Conservation (phyloP, 2,797 vertebrate genomes). For the Neosilurus mollespiculum region DNA sequence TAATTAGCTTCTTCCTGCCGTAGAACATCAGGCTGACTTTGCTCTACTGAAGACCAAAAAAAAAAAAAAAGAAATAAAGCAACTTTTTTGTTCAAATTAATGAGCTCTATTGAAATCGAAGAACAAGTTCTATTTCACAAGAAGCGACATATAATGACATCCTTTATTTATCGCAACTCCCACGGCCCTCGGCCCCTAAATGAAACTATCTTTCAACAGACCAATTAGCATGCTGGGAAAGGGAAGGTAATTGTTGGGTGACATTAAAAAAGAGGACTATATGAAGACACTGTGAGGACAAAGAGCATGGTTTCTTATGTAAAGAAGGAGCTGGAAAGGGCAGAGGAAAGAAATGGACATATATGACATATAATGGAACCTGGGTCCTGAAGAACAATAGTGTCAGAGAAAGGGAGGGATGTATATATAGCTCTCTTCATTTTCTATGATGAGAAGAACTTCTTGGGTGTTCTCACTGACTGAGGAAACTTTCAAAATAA, state of each 20-base stretch:
- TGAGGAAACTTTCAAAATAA: not conserved
- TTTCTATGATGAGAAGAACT: conserved; percentile 22
- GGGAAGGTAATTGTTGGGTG: conserved; percentile 19
- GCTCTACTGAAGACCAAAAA: conserved; percentile 23
- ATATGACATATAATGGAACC: conserved; percentile 24
- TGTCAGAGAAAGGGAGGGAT: conserved; percentile 17
- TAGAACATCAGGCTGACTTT: conserved; percentile 32
- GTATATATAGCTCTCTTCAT: conserved; percentile 18
- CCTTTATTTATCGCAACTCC: conserved; percentile 50
- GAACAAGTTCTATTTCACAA: conserved; percentile 39
- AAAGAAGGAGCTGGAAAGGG: conserved; percentile 29
- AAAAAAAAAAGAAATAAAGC: conserved; percentile 24
- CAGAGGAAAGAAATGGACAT: conserved; percentile 1
- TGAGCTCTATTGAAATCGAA: conserved; percentile 44
- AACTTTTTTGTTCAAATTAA: conserved; percentile 45
- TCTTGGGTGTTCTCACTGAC: conserved; percentile 13
- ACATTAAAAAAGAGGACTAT: conserved; percentile 22
- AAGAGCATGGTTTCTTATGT: conserved; percentile 28
- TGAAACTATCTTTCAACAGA: conserved; percentile 34
- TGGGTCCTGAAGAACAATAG: conserved; percentile 4
- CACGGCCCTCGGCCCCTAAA: not conserved
- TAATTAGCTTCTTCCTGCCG: conserved; percentile 49
- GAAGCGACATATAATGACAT: conserved; percentile 33
- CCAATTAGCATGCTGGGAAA: conserved; percentile 36
- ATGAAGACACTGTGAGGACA: conserved; percentile 29